Base-by-base conservation (phyloP, 92 coral and sea anemone species). In the Phenganax stokvisi region DNA sequence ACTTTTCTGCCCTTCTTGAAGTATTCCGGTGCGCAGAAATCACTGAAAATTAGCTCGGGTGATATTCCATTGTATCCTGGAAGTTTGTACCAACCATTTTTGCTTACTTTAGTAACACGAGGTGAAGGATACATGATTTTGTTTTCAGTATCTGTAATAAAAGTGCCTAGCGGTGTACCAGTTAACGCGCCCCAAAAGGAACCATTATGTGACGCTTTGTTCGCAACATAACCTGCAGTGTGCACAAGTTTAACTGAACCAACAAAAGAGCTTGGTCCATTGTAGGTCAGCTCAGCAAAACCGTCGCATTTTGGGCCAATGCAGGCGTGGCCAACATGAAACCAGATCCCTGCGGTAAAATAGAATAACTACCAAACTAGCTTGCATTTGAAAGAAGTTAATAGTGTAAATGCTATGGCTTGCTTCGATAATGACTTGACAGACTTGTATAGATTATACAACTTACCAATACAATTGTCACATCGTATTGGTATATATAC, bases 101-200 rank as follows among this genome's bases (percentile, higher is more conserved):
- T 9, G 25, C 0, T 7, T n/a, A 20, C 6, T 28, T 11, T 16
- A 20, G 61, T 31, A 1, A 74, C 15, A 17, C 68, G 16, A 9
- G 80, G 67, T 0, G 80, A 58, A 20, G 80, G 80, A 58, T 76
- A 76, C 44, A 76, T 7, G 68, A 76, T 47, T 10, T 67, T 10
- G 53, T 76, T 57, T 27, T 28, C 10, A 1, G 8, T 6, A 30
- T 76, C 80, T 28, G 80, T 76, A 8, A 76, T 56, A 44, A 64
- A 6, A 6, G 47, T 64, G 8, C 10, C 70, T 10, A 64, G 70
- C 3, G 37, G 12, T 64, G 17, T 8, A 59, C 20, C 67, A 61
- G 11, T 12, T 6, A 6, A 6, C 7, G 25, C 10, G 8, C 67
- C 67, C 67, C 67, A 61, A 25, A 13, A 61, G n/a, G 67, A 61